Percentiles rank a stretch among this genome's conserved stretches.
phyloP scores from a whole-genome alignment of 2,113 vertebrate species.

The Australoheros scitulus region DNA sequence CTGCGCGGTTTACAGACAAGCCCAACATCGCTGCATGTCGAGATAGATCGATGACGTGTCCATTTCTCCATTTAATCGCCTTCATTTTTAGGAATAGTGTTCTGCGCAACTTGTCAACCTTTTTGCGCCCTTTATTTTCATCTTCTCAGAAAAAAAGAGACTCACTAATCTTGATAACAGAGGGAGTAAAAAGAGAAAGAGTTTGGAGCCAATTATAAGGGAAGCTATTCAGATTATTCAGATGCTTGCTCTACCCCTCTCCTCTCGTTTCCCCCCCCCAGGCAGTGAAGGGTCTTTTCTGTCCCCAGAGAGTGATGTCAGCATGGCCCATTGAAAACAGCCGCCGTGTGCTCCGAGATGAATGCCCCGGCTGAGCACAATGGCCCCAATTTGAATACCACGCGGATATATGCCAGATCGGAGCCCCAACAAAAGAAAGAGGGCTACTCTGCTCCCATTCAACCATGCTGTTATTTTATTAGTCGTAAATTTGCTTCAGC shows the following conservation, averaged over 20 bases:
- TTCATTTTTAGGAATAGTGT: background rate
- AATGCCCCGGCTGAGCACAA: constrained; percentile 81
- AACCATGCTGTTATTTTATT: constrained; percentile 73
- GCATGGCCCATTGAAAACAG: constrained; percentile 79
- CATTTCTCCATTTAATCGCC: constrained; percentile 7
- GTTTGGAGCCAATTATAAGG: constrained; percentile 72
- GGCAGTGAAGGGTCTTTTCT: constrained; percentile 80
- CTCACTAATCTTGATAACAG: constrained; percentile 27
- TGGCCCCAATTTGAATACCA: constrained; percentile 85
- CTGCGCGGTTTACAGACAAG: constrained; percentile 15
- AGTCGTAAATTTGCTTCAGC: constrained; percentile 66
- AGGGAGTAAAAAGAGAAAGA: constrained; percentile 27
- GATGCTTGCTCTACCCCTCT: constrained; percentile 72
- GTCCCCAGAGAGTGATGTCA: constrained; percentile 81
- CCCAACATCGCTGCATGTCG: background rate
- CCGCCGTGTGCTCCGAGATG: constrained; percentile 72
- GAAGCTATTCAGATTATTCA: constrained; percentile 78
- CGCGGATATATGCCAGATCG: constrained; percentile 72
- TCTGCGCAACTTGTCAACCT: constrained; percentile 9
- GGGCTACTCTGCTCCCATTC: constrained; percentile 68
- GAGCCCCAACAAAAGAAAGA: constrained; percentile 73
- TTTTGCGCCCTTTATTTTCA: constrained; percentile 11
- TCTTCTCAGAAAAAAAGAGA: constrained; percentile 24
- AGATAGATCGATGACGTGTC: background rate
- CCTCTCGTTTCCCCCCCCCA: background rate